Evolutionary conservation across 2,113 vertebrate species (phyloP).

Genomic region (Lasiurus cinereus): DNA sequence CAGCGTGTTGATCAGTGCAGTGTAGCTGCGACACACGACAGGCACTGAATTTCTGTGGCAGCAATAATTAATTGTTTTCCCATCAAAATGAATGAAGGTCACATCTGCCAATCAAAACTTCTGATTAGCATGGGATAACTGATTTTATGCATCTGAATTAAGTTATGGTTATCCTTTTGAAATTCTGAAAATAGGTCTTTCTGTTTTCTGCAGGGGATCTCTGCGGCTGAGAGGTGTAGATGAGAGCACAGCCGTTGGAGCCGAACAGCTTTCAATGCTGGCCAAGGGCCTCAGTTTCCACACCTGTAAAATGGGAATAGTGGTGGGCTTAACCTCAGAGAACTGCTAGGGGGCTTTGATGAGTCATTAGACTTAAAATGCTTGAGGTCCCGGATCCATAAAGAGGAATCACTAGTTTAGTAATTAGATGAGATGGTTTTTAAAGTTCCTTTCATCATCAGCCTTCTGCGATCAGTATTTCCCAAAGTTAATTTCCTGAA

Average conservation of each 20-base stretch:
- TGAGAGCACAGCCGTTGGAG: not conserved
- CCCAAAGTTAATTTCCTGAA: constrained; percentile 12
- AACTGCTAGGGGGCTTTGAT: not conserved
- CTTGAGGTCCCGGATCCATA: not conserved
- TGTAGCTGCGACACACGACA: not conserved
- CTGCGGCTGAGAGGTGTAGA: not conserved
- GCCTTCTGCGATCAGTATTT: not conserved
- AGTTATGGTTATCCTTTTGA: constrained; percentile 26
- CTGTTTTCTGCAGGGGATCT: not conserved
- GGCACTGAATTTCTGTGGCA: not conserved
- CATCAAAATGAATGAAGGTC: constrained; percentile 58
- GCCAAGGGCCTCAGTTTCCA: constrained; percentile 20
- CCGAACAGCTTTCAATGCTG: not conserved
- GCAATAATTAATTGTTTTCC: constrained; percentile 20
- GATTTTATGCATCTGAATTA: not conserved
- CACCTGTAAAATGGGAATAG: not conserved
- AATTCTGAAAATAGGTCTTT: constrained; percentile 9
- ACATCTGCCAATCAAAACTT: constrained; percentile 47
- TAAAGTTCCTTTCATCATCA: not conserved
- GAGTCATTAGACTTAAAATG: constrained; percentile 2
- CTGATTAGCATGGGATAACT: constrained; percentile 3
- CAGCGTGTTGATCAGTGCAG: not conserved
- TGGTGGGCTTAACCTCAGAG: not conserved
- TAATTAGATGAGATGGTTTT: not conserved
- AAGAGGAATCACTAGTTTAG: no score